These are phyloP conservation scores for Sebastes taczanowskii DNA, from an alignment of 2,797 vertebrate species.

Conservation along the genomic window DNA sequence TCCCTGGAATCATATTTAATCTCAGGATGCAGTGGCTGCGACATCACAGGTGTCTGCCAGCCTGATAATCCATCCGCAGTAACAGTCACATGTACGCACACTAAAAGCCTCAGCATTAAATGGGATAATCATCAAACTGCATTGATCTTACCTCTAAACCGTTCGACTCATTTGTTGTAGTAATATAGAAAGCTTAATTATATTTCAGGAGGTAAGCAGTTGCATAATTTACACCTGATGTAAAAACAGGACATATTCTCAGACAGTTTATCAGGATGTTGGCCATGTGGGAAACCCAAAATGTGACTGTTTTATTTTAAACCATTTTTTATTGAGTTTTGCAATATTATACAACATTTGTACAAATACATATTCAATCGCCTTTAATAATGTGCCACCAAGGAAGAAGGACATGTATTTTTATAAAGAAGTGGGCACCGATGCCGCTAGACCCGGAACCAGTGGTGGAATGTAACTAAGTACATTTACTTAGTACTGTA, in stretches of 20 bases:
- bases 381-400: neutral
- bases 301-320: neutral
- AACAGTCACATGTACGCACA: neutral
- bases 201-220: neutral
- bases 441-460: neutral
- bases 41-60: conserved; percentile 62
- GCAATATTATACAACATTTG: neutral
- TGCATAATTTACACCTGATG: neutral
- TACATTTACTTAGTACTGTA: no score
- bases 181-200: neutral
- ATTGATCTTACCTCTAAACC: neutral
- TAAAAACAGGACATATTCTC: neutral
- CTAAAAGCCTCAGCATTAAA: neutral
- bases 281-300: neutral
- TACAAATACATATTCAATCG: neutral
- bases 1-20: conserved; percentile 72
- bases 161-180: neutral
- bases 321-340: neutral
- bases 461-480: no score
- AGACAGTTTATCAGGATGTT: neutral
- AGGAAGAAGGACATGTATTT: neutral
- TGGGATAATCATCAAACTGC: conserved; percentile 6
- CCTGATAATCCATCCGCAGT: conserved; percentile 62
- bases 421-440: neutral
- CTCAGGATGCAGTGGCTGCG: conserved; percentile 46